Evolutionary conservation across 2,113 vertebrate genomes (phyloP), one percentile per base, ranked within the genome.

Genomic region (Trogon melanurus): DNA sequence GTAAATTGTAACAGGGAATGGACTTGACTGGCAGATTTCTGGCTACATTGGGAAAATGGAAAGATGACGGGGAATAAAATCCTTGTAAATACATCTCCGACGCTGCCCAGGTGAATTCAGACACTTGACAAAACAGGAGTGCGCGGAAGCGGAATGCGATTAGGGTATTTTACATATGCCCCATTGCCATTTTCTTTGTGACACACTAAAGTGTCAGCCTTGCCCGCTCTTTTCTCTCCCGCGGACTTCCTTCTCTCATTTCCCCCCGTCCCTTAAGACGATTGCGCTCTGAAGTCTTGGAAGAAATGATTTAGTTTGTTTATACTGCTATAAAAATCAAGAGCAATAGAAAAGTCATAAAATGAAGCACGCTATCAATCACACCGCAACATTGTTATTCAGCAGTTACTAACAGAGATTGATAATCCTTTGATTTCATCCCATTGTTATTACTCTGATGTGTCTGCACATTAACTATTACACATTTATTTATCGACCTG

Each of bases 331-430:
- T 99, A 99, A 99, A 99, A 98, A 98, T 98, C 95, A 97, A 97
- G 98, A 98, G 98, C 98, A 98, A 98, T 98, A 98, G 98, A 98
- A 98, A 99, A 99, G 98, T 98, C 98, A 98, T 99, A 99, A 99
- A 99, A 98, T 88, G 98, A 98, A 98, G 98, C 98, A 98, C 97
- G 93, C 98, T 97, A 99, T 99, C 98, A 99, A 99, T 99, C 99
- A 99, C 98, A 96, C 95, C 58, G 88, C 97, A 97, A 96, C 97
- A 97, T 97, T 97, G 97, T 98, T 97, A 97, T 98, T 98, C 98
- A 97, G 98, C 97, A 96, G 97, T 96, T 97, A 95, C 98, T 97
- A 98, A 98, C 97, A 97, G 98, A 98, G 98, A 98, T 98, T 98
- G 98, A 98, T 98, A 98, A 98, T 97, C 98, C 97, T 97, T 97